Evolutionary conservation across 2,797 vertebrate species (phyloP).

Genomic region (Paramormyrops hopkinsi): DNA sequence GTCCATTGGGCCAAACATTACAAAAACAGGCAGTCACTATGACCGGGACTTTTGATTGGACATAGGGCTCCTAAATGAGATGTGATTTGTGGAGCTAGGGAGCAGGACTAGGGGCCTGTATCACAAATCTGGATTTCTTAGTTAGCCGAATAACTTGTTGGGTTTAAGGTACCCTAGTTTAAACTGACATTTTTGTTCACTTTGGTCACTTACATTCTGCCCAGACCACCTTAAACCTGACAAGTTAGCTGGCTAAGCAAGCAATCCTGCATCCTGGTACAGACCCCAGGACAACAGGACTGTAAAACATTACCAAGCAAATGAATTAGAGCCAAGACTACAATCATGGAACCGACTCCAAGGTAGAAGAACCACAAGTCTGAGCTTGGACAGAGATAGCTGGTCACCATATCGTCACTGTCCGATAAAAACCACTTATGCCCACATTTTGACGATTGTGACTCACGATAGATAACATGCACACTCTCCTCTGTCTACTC

Average conservation of each 20-base stretch:
- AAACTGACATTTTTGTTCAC: background rate
- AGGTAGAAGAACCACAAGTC: background rate
- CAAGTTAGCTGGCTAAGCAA: background rate
- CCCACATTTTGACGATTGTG: background rate
- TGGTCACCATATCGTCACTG: background rate
- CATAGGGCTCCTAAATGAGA: background rate
- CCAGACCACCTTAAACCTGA: background rate
- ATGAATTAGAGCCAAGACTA: background rate
- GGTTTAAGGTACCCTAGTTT: background rate
- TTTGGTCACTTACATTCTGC: background rate
- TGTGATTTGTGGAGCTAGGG: background rate
- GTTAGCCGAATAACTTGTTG: background rate
- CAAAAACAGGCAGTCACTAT: background rate
- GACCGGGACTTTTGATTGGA: background rate
- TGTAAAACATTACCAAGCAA: background rate
- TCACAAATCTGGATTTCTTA: background rate
- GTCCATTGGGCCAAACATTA: background rate
- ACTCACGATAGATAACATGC: background rate
- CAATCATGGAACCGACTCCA: background rate
- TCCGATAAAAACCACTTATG: background rate
- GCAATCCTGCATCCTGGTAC: background rate
- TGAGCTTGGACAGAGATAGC: background rate
- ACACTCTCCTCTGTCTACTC: background rate
- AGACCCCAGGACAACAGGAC: background rate
- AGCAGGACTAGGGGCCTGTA: background rate